These are phyloP conservation scores for Oncorhynchus masou DNA, from an alignment of 2,113 vertebrate species.

Conservation along the genomic window DNA sequence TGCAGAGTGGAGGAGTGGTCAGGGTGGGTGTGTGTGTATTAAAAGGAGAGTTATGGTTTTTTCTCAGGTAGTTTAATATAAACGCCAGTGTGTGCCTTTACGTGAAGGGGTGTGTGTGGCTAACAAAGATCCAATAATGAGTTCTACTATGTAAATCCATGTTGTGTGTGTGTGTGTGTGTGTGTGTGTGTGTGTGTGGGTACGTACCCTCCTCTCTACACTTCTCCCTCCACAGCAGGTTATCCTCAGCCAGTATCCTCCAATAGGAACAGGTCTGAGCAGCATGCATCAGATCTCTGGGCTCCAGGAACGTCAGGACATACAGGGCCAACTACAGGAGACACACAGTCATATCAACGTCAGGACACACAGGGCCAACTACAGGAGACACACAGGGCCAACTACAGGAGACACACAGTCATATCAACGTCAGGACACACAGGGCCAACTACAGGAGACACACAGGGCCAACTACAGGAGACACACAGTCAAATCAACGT, in stretches of 20 bases:
- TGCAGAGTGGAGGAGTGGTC: background rate
- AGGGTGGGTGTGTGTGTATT: background rate
- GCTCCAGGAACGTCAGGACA: constrained; percentile 95
- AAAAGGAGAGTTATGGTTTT: background rate
- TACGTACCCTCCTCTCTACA: constrained; percentile 89
- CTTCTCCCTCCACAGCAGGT: constrained; percentile 98
- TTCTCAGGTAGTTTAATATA: no score
- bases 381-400: background rate
- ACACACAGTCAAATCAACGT: no score
- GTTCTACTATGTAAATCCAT: no score
- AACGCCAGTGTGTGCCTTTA: no score
- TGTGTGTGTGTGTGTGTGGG: background rate
- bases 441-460: no score
- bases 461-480: no score
- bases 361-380: constrained; percentile 80
- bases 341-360: no score
- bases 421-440: no score
- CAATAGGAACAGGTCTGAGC: constrained; percentile 97
- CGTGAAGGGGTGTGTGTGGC: no score
- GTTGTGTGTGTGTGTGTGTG: constrained; percentile 8
- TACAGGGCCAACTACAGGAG: constrained; percentile 54
- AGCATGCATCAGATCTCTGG: constrained; percentile 92
- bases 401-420: no score
- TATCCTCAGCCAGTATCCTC: constrained; percentile 96
- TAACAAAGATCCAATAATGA: no score